Evolutionary conservation across 2,797 vertebrate species (phyloP).

Genomic region (Anguilla marmorata): DNA sequence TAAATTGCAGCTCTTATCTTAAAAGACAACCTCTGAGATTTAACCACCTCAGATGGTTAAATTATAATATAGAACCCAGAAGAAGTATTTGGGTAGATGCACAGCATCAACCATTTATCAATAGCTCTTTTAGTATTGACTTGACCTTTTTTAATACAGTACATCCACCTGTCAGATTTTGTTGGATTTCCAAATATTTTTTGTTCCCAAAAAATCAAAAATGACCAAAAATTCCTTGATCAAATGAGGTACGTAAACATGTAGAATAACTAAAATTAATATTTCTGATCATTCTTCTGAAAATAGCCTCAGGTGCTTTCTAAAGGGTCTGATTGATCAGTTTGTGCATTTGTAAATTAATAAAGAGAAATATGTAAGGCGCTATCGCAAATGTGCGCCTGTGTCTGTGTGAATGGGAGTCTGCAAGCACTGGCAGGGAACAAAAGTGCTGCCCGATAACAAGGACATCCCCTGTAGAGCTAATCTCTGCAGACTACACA

Average conservation of each 20-base stretch:
- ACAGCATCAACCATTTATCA: not conserved
- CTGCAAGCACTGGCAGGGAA: slow-evolving; percentile 13
- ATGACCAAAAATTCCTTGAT: not conserved
- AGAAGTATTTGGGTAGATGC: not conserved
- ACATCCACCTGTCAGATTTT: not conserved
- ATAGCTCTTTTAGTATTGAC: not conserved
- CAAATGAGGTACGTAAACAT: not conserved
- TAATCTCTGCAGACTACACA: slow-evolving; percentile 33
- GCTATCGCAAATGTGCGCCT: slow-evolving; percentile 40
- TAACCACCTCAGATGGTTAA: not conserved
- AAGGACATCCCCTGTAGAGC: slow-evolving; percentile 41
- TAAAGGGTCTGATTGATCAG: not conserved
- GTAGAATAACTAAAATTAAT: not conserved
- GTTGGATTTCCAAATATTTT: not conserved
- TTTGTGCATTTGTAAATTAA: not conserved
- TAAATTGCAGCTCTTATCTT: not conserved
- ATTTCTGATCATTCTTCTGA: not conserved
- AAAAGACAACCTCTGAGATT: not conserved
- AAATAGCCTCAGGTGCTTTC: slow-evolving; percentile 11
- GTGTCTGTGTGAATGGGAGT: slow-evolving; percentile 34
- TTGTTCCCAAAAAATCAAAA: not conserved
- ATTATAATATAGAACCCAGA: not conserved
- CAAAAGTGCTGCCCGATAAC: slow-evolving; percentile 41
- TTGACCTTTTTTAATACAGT: not conserved
- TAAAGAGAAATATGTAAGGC: slow-evolving; percentile 33